phyloP scores from a whole-genome alignment of 2,797 vertebrate genomes.

The Amazonetta brasiliensis region DNA sequence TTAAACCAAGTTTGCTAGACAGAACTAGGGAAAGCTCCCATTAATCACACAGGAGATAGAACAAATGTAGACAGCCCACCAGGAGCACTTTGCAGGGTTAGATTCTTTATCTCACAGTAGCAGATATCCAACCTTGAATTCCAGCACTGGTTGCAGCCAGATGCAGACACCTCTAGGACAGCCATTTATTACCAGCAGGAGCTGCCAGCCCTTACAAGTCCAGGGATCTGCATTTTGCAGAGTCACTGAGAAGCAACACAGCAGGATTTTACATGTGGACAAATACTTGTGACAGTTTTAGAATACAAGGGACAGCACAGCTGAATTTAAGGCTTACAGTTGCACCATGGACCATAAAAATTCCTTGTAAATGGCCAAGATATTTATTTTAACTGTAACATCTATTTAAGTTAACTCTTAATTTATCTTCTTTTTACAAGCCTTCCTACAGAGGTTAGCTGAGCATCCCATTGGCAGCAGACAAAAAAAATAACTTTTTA shows the following conservation, averaged over 20 bases:
- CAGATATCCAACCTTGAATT: neutral
- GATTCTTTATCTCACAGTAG: neutral
- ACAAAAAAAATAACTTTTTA: neutral
- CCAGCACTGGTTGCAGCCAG: neutral
- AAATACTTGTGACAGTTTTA: neutral
- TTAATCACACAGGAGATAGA: neutral
- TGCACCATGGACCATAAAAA: neutral
- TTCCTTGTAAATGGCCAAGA: neutral
- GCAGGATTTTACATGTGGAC: neutral
- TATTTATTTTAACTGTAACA: neutral
- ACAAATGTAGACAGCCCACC: neutral
- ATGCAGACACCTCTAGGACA: neutral
- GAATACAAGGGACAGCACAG: neutral
- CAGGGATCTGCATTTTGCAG: neutral
- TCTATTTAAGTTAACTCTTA: slow-evolving; percentile 4
- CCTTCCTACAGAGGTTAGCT: slow-evolving; percentile 13
- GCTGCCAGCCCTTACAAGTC: neutral
- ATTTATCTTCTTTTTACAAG: slow-evolving; percentile 29
- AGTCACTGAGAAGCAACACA: neutral
- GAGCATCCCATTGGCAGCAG: slow-evolving; percentile 4
- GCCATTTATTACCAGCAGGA: neutral
- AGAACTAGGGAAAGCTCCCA: neutral
- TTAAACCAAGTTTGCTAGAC: neutral
- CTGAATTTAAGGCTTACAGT: neutral
- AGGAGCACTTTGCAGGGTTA: neutral